phyloP scores from a whole-genome alignment of 1,140 invertebrate species.

The Wiebesia pumilae region DNA sequence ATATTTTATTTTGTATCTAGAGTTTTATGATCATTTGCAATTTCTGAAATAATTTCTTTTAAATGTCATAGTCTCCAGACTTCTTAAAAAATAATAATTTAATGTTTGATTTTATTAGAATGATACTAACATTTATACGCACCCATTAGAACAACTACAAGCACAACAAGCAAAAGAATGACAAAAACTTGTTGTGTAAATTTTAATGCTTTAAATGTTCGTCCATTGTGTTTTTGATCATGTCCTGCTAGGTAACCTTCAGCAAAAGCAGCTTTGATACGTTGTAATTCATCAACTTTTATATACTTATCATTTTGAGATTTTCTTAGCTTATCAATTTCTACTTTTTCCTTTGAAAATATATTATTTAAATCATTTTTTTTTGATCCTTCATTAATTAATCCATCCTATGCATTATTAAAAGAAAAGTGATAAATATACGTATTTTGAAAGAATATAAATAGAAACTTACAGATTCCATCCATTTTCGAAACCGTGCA shows the following conservation, averaged over 20 bases:
- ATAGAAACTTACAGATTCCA: constrained; percentile 50
- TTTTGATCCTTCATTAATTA: not conserved
- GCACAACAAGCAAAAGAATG: constrained; percentile 13
- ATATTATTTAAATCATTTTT: not conserved
- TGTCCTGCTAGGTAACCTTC: constrained; percentile 89
- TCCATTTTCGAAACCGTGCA: constrained; percentile 67
- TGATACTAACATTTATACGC: constrained; percentile 62
- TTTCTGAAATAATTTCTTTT: too few relatives aligned
- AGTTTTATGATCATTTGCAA: too few relatives aligned
- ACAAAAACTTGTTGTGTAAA: constrained; percentile 77
- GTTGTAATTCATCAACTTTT: constrained; percentile 78
- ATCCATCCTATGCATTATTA: constrained; percentile 48
- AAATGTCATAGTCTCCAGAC: not conserved
- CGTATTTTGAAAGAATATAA: not conserved
- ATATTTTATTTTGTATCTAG: not conserved
- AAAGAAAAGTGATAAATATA: constrained; percentile 26
- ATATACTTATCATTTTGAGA: constrained; percentile 65
- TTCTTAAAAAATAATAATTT: not conserved
- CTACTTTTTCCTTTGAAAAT: constrained; percentile 31
- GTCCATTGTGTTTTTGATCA: constrained; percentile 76
- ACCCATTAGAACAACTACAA: constrained; percentile 52
- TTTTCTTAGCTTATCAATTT: constrained; percentile 60
- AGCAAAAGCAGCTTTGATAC: constrained; percentile 90
- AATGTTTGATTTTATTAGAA: constrained; percentile 24
- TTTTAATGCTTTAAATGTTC: constrained; percentile 83